Evolutionary conservation across 1,140 invertebrate species (phyloP).

Genomic region (Ectropis grisescens): DNA sequence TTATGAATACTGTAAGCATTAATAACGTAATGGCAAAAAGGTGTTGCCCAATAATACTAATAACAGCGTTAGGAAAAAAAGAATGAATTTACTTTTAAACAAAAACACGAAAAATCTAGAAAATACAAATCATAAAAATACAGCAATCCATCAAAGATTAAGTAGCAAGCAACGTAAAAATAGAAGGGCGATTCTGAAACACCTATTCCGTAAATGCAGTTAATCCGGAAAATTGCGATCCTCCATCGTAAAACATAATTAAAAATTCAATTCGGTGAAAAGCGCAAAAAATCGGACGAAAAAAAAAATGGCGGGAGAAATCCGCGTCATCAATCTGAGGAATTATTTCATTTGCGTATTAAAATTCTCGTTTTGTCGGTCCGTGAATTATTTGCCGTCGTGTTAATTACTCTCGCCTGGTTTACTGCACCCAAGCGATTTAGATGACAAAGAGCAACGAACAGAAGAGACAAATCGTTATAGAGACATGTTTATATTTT

Average conservation of each 20-base stretch:
- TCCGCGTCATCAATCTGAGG: constrained; percentile 63
- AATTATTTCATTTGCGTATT: constrained; percentile 69
- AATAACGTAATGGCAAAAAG: too few species aligned
- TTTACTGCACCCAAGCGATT: constrained; percentile 34
- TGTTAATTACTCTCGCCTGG: constrained; percentile 52
- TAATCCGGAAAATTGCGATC: constrained; percentile 63
- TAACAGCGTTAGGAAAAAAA: too few species aligned
- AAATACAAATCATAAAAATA: too few species aligned
- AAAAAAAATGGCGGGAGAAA: constrained; percentile 38
- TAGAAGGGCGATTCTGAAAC: too few species aligned
- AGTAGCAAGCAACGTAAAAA: too few species aligned
- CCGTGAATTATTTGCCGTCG: constrained; percentile 52
- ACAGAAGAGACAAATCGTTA: too few species aligned
- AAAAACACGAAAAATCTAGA: too few species aligned
- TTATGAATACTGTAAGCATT: too few species aligned
- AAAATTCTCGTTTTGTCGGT: constrained; percentile 61
- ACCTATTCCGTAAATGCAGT: constrained; percentile 38
- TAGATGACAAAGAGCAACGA: constrained; percentile 20
- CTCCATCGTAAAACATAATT: constrained; percentile 66
- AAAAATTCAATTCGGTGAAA: constrained; percentile 51
- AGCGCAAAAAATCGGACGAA: constrained; percentile 6
- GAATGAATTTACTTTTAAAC: too few species aligned
- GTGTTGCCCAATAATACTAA: too few species aligned
- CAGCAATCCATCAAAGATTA: too few species aligned
- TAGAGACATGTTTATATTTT: too few species aligned